Conservation (phyloP, 2,113 vertebrate species). For the Periophthalmus modestus region DNA sequence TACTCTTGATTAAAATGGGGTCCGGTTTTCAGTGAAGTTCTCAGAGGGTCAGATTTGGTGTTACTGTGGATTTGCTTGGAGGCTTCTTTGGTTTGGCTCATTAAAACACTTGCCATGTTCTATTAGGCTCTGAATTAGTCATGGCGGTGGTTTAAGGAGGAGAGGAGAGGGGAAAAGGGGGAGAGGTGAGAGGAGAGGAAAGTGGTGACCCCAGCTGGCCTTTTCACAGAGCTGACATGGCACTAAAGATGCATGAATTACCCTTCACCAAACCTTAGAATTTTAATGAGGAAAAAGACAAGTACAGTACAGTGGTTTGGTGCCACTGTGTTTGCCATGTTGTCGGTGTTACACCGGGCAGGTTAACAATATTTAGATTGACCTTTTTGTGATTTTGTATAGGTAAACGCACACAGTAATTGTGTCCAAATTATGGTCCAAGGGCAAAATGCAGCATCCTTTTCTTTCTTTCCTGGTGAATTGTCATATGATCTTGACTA, state of each 20-base stretch:
- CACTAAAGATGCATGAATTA: constrained; percentile 54
- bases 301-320: constrained; percentile 18
- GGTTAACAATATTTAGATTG: neutral
- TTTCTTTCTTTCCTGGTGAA: too few species aligned
- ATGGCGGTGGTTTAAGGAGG: constrained; percentile 36
- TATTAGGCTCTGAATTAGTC: constrained; percentile 60
- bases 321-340: constrained; percentile 3
- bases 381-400: neutral
- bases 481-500: too few species aligned
- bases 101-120: constrained; percentile 63
- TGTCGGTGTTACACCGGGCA: neutral
- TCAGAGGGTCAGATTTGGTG: constrained; percentile 33
- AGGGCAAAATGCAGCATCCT: neutral
- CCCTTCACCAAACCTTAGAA: constrained; percentile 45
- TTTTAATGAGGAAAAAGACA: constrained; percentile 39
- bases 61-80: constrained; percentile 15
- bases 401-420: neutral
- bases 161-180: constrained; percentile 6
- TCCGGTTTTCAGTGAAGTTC: constrained; percentile 22
- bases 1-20: constrained; percentile 27
- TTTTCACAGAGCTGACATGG: constrained; percentile 52
- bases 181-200: constrained; percentile 15
- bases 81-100: constrained; percentile 37
- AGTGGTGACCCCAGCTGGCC: constrained; percentile 18
- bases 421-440: neutral